A percentile compares a stretch with the other conserved stretches of the same genome.
These are phyloP conservation scores for Clusia tigrina DNA, from an alignment of 2,888 invertebrate genomes.

Conservation along the genomic window DNA sequence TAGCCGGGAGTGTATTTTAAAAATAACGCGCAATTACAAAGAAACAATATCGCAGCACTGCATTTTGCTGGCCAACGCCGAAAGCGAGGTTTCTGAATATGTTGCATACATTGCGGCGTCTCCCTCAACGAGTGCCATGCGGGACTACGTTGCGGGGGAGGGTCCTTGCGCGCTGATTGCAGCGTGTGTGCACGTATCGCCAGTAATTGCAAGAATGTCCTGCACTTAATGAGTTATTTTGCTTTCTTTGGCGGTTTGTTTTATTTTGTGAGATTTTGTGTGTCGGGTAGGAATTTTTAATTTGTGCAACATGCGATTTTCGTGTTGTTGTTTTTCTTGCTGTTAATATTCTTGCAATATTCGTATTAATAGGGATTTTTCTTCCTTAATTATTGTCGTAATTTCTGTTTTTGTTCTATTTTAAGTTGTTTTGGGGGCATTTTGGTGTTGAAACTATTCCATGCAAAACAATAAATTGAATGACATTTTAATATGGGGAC, in stretches of 20 bases:
- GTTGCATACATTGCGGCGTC: slow-evolving; percentile 56
- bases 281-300: slow-evolving; percentile 55
- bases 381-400: slow-evolving; percentile 25
- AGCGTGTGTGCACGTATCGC: slow-evolving; percentile 26
- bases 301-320: slow-evolving; percentile 46
- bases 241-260: slow-evolving; percentile 39
- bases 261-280: slow-evolving; percentile 40
- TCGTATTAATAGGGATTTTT: slow-evolving; percentile 31
- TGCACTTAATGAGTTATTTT: slow-evolving; percentile 59
- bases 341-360: slow-evolving; percentile 36
- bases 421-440: not conserved
- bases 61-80: slow-evolving; percentile 55
- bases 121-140: slow-evolving; percentile 12
- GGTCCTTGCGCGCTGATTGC: slow-evolving; percentile 29
- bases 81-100: slow-evolving; percentile 62
- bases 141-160: too few relatives aligned
- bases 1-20: too few relatives aligned
- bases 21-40: not conserved
- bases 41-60: slow-evolving; percentile 39
- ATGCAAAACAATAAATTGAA: slow-evolving; percentile 41
- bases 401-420: slow-evolving; percentile 23
- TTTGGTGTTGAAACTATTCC: slow-evolving; percentile 8
- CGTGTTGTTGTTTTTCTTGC: slow-evolving; percentile 33
- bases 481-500: slow-evolving; percentile 39
- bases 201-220: slow-evolving; percentile 52